phyloP scores from a whole-genome alignment of 2,113 vertebrate species.

The Pseudorectes ferrugineus region DNA sequence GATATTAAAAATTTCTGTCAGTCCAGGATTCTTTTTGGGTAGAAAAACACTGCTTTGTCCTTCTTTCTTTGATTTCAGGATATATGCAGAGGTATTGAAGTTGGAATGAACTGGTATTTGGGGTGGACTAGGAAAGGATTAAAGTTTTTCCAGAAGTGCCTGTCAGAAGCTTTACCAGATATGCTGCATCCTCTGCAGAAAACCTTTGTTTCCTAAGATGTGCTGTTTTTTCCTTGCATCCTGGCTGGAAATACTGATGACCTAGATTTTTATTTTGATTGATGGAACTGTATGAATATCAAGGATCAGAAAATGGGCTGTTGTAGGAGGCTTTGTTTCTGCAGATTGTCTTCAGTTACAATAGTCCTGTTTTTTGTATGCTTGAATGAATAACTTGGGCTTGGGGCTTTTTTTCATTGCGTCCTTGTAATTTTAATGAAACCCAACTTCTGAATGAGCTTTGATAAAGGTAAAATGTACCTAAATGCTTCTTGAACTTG shows the following conservation, averaged over 20 bases:
- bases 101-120: neutral
- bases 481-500: neutral
- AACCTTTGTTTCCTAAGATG: neutral
- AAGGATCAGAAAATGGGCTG: constrained; percentile 8
- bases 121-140: neutral
- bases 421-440: constrained; percentile 14
- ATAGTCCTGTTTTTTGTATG: neutral
- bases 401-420: neutral
- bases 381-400: neutral
- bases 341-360: neutral
- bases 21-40: neutral
- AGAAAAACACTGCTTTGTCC: neutral
- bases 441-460: neutral
- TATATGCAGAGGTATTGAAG: neutral
- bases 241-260: constrained; percentile 21
- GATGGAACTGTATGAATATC: neutral
- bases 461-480: neutral
- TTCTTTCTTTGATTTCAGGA: neutral
- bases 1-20: neutral
- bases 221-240: neutral
- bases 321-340: constrained; percentile 36
- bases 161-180: neutral
- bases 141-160: neutral
- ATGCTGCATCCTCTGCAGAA: neutral
- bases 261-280: constrained; percentile 49